Conservation (phyloP, 1,140 invertebrate genomes). For the Mycetomoellerius zeteki region DNA sequence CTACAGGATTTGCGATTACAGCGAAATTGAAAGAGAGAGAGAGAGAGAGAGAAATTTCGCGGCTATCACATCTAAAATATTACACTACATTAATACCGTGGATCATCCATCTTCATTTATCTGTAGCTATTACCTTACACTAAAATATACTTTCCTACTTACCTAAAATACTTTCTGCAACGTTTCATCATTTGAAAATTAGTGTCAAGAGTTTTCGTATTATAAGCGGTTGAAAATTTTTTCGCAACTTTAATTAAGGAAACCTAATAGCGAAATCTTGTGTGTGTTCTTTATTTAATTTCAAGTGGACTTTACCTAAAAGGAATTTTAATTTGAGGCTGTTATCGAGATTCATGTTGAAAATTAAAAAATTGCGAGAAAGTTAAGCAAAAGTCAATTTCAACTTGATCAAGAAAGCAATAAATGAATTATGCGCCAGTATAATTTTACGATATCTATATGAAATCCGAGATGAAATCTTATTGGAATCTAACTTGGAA, state of each 20-base stretch:
- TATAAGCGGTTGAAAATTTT: not conserved
- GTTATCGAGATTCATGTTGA: not conserved
- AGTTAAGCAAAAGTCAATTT: not conserved
- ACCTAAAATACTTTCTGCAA: constrained; percentile 10
- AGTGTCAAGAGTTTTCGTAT: not conserved
- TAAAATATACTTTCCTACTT: constrained; percentile 19
- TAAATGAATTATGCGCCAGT: not conserved
- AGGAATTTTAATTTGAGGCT: not conserved
- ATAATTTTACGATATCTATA: constrained; percentile 1
- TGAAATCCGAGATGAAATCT: not conserved
- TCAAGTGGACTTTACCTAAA: not conserved
- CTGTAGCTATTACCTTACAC: not conserved
- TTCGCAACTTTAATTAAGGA: not conserved
- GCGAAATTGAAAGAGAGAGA: not conserved
- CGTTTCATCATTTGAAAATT: constrained; percentile 29
- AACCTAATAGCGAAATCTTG: constrained; percentile 1
- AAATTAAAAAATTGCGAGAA: not conserved
- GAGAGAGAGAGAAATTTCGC: constrained; percentile 30
- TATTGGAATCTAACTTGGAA: not conserved
- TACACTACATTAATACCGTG: not conserved
- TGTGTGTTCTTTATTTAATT: not conserved
- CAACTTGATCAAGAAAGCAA: constrained; percentile 1
- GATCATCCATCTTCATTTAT: constrained; percentile 19
- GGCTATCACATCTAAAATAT: constrained; percentile 15
- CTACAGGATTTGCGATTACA: not conserved